These are phyloP conservation scores for Scarus forsteni DNA, from an alignment of 2,797 vertebrate species.

Conservation along the genomic window DNA sequence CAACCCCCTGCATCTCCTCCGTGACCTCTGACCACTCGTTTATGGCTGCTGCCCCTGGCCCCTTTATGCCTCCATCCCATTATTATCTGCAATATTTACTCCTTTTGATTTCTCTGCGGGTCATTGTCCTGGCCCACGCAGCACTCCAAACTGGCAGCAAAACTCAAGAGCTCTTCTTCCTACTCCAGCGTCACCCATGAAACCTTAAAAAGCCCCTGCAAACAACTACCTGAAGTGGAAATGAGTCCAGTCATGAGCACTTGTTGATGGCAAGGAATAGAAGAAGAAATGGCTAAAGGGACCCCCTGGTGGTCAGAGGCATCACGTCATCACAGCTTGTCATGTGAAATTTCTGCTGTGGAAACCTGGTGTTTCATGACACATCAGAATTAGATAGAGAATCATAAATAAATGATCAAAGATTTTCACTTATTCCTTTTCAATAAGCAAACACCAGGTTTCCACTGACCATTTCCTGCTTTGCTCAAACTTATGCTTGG, in stretches of 20 bases:
- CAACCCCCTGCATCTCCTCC: constrained; percentile 67
- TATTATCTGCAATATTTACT: constrained; percentile 85
- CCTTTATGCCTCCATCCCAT: constrained; percentile 76
- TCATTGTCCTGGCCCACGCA: constrained; percentile 52
- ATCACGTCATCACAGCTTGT: not conserved
- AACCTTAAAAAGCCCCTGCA: constrained; percentile 46
- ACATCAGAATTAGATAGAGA: too few relatives aligned
- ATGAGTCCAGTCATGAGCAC: constrained; percentile 22
- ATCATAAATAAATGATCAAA: too few relatives aligned
- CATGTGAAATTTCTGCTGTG: too few relatives aligned
- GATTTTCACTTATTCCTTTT: too few relatives aligned
- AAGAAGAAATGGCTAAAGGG: not conserved
- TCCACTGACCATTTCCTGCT: too few relatives aligned
- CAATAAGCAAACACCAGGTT: too few relatives aligned
- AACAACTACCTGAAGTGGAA: constrained; percentile 57
- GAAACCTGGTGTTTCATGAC: too few relatives aligned
- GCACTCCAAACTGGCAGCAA: constrained; percentile 36
- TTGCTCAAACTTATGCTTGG: too few relatives aligned
- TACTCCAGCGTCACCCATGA: constrained; percentile 28
- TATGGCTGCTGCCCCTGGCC: constrained; percentile 68
- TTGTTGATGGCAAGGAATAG: constrained; percentile 27
- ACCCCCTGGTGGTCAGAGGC: not conserved
- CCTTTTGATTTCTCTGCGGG: constrained; percentile 73
- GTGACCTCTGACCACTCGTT: constrained; percentile 80
- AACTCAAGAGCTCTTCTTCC: constrained; percentile 66